Evolutionary conservation across 2,888 invertebrate genomes (phyloP), one percentile per base, ranked within the genome.

Genomic region (Alsophila aescularia): DNA sequence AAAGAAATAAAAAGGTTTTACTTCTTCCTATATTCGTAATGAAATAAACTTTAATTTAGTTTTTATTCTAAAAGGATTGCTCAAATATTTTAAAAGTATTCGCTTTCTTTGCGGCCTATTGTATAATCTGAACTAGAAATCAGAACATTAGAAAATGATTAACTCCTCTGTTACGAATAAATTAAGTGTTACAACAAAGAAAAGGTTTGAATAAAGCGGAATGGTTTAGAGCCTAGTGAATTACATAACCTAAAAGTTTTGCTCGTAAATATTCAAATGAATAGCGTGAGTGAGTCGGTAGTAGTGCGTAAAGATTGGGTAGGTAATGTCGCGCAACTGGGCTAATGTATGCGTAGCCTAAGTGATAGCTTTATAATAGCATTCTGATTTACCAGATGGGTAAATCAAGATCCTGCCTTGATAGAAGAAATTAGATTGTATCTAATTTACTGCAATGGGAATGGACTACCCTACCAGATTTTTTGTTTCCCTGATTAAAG

Each of bases 241-340:
- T 77, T 71, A 73, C 62, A 68, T 73, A 73, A 75, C 66, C 60
- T 60, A 56, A 63, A 36, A 70, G 74, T 73, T 75, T 73, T 72
- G 69, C 70, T 72, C 73, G 66, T 73, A 70, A 74, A 74, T 77
- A 79, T 79, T 75, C 70, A 72, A 73, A 72, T 68, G 67, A 65
- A 70, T 75, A 75, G 81, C 82, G 81, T 81, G 80, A 60, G 64
- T 55, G 34, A 29, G 29, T 21, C 32, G 66, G 61, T 55, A 60
- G 60, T 44, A 45, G 54, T 70, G 64, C 69, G 72, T 75, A 67
- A 58, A 66, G 71, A 70, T 69, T 70, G 56, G 69, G 66, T 61
- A 36, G 39, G 66, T 40, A 41, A 51, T 66, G 67, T 65, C 68
- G 67, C 65, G 56, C 61, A 67, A 69, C 59, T 69, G 62, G 55